Base-by-base conservation (phyloP, 1,140 invertebrate species). In the Drosophila erecta region DNA sequence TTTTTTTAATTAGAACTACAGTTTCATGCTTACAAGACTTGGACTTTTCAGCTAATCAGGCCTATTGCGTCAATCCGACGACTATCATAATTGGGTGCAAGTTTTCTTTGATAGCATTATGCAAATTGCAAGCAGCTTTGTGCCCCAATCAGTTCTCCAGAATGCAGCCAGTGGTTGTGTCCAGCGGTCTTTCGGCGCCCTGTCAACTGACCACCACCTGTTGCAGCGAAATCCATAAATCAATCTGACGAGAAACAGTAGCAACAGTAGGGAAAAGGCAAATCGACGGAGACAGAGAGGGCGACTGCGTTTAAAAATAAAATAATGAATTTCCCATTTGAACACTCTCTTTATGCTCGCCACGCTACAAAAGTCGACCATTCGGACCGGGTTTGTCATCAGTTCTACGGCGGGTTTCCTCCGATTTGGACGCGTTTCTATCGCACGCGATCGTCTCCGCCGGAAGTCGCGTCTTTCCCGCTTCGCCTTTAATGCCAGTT, bases 141-240 rank as follows among this genome's bases (percentile, higher is more conserved):
- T 79, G 12, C 35, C 41, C 47, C 62, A 69, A 73, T 72, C 41
- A 62, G 43, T 44, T 50, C 40, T 50, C 24, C 35, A 69, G 71
- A 79, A 71, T 67, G 56, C 51, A 27, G 6, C n/a, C 11, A 61
- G 50, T 73, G 56, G 35, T 30, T 27, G 40, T 33, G 47, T 50
- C 50, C 11, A 6, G 11, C 22, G 17, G 50, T n/a, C 15, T 44
- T 20, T 35, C 17, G 30, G 74, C 46, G 47, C 17, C 62, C n/a
- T 17, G 50, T 51, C 55, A 55, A 59, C 30, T 71, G 60, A 56
- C 40, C n/a, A 47, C 56, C 76, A 86, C 79, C 61, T 87, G 83
- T 86, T 86, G 57, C 79, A 67, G 38, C 71, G 47, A 62, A 86
- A 83, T 86, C 83, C 53, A 79, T 79, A 87, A 86, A 87, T 81